A percentile compares a stretch with the other conserved stretches of the same genome.
Conservation (phyloP, 2,888 invertebrate genomes). For the Muschampia plurimacula region DNA sequence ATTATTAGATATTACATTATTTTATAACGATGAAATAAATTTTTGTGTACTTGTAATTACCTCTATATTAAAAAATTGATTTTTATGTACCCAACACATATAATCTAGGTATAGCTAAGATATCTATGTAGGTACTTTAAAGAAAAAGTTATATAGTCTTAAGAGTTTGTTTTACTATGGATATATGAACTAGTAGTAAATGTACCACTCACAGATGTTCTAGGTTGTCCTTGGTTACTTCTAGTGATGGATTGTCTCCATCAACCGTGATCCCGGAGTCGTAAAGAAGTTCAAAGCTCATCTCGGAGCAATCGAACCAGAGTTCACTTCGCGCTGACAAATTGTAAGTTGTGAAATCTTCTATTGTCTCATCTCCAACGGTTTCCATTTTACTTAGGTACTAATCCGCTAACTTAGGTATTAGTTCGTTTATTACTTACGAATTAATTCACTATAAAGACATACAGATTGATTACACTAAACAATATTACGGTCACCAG, state of each 20-base stretch:
- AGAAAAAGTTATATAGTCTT: no score
- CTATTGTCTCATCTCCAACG: slow-evolving; percentile 49
- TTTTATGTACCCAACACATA: no score
- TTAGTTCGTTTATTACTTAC: no score
- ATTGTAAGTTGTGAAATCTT: slow-evolving; percentile 54
- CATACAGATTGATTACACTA: slow-evolving; percentile 52
- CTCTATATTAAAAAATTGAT: no score
- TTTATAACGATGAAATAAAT: no score
- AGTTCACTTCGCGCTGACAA: slow-evolving; percentile 50
- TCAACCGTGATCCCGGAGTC: slow-evolving; percentile 60
- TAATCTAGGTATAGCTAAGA: no score
- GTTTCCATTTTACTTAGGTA: slow-evolving; percentile 47
- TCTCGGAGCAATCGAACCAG: slow-evolving; percentile 39
- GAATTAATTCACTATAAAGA: slow-evolving; percentile 36
- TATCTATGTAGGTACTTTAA: no score
- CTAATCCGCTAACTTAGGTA: slow-evolving; percentile 20
- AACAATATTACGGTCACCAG: not conserved
- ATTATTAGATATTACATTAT: no score
- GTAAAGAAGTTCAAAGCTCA: slow-evolving; percentile 47
- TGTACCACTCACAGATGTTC: not conserved
- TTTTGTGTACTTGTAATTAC: no score
- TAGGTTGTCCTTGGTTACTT: not conserved
- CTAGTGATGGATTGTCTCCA: no score
- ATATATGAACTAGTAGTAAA: no score
- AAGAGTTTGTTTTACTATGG: no score